These are phyloP conservation scores for Hydrolagus colliei DNA, from an alignment of 2,797 vertebrate species.

Conservation along the genomic window DNA sequence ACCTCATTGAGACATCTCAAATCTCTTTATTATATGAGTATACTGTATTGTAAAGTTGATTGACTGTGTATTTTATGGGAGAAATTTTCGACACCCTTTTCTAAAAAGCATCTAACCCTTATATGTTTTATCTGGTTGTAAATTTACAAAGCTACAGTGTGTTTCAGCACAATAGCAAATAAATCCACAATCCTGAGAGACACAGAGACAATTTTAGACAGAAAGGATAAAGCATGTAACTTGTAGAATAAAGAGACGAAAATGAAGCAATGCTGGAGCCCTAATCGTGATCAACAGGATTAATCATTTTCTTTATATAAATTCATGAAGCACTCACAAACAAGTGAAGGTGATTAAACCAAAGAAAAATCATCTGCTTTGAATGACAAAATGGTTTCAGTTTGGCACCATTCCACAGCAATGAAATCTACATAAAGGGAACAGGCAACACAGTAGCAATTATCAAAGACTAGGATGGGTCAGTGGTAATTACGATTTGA, in stretches of 20 bases:
- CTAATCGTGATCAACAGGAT: background rate
- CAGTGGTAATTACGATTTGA: conserved; percentile 20
- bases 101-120: no score
- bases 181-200: no score
- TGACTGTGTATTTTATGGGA: no score
- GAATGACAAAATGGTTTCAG: background rate
- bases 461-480: conserved; percentile 18
- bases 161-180: background rate
- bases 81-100: no score
- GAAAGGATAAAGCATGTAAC: background rate
- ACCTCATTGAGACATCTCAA: background rate
- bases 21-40: no score
- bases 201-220: background rate
- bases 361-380: conserved; percentile 24
- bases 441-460: conserved; percentile 18
- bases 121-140: background rate
- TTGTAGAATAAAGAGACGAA: background rate
- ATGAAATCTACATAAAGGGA: conserved; percentile 2
- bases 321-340: conserved; percentile 25
- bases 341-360: conserved; percentile 21
- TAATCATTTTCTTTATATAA: conserved; percentile 12
- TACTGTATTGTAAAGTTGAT: no score
- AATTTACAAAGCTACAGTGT: background rate
- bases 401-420: background rate
- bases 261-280: background rate